Evolutionary conservation across 2,797 vertebrate genomes (phyloP), one percentile per base, ranked within the genome.

Genomic region (Octomys mimax): DNA sequence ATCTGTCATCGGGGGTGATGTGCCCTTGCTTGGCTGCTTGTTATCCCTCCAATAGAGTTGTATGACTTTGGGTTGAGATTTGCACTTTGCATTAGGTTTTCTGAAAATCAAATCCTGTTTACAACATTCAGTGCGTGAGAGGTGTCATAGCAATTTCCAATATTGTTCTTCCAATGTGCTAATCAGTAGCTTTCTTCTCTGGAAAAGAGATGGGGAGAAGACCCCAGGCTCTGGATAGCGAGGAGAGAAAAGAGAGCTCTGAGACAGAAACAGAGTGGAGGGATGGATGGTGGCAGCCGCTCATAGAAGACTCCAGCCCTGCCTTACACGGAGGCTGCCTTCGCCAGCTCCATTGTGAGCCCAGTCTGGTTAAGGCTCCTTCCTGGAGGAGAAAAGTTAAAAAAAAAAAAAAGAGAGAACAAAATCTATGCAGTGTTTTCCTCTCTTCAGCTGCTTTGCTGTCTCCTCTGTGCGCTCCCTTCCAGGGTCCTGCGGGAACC

Each of bases 401-500:
- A 24, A 39, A 39, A 84, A 57, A 19, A 57, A 59, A 39, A 39
- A 39, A 79, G 70, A 46, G 77, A 28, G 81, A 94, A 93, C 16
- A 49, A 83, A 96, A 96, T 94, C 95, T 79, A 12, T 26, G 8
- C 21, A 42, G 59, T 22, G 39, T 87, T 0, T 0, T 89, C 86
- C 68, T 59, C 71, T 59, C 94, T 68, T 57, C 93, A 0, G 21
- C 90, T 33, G 73, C 92, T 91, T 82, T 96, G 94, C 80, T 31
- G 84, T 93, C 97, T 97, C 94, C 95, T 75, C 70, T 89, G 92
- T 97, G 97, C 92, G 95, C 94, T 97, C 97, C 96, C 95, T 87
- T 97, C 59, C 13, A 90, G 78, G 91, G 82, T 95, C 98, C 98
- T 98, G 90, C 73, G 73, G 98, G 97, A 97, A 98, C 97, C 97